Conservation (phyloP, 2,113 vertebrate species). For the Muntiacus reevesi region DNA sequence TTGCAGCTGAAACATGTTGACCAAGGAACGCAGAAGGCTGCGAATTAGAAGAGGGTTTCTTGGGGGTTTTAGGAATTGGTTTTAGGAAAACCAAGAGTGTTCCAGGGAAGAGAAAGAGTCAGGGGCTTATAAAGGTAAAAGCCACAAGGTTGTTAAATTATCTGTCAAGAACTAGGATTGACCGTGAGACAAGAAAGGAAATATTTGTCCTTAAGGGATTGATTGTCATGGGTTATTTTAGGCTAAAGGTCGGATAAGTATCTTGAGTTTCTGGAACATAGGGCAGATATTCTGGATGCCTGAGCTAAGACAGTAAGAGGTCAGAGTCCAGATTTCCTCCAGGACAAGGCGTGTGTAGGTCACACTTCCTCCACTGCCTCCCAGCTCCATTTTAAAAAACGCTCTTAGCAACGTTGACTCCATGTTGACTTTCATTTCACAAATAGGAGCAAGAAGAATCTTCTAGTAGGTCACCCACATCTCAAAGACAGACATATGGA, state of each 20-base stretch:
- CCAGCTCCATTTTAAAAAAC: not conserved
- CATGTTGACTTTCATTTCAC: not conserved
- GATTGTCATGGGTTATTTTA: not conserved
- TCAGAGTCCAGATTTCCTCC: not conserved
- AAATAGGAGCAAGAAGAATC: not conserved
- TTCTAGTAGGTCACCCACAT: not conserved
- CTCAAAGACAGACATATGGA: not conserved
- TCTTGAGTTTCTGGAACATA: not conserved
- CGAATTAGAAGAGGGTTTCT: not conserved
- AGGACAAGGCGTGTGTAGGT: not conserved
- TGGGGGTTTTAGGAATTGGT: not conserved
- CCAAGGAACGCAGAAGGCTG: not conserved
- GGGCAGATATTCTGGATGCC: not conserved
- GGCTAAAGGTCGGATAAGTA: not conserved
- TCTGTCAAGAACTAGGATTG: not conserved
- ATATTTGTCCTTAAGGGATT: not conserved
- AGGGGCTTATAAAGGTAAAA: not conserved
- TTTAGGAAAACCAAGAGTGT: not conserved
- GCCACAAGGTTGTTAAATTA: not conserved
- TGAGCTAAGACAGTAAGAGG: not conserved
- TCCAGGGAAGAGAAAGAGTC: not conserved
- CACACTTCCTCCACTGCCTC: not conserved
- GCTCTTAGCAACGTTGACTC: not conserved
- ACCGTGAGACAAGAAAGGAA: not conserved
- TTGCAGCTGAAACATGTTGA: not conserved